A percentile compares a stretch with the other conserved stretches of the same genome.
Conservation (phyloP, 2,113 vertebrate species). For the Larimichthys crocea region DNA sequence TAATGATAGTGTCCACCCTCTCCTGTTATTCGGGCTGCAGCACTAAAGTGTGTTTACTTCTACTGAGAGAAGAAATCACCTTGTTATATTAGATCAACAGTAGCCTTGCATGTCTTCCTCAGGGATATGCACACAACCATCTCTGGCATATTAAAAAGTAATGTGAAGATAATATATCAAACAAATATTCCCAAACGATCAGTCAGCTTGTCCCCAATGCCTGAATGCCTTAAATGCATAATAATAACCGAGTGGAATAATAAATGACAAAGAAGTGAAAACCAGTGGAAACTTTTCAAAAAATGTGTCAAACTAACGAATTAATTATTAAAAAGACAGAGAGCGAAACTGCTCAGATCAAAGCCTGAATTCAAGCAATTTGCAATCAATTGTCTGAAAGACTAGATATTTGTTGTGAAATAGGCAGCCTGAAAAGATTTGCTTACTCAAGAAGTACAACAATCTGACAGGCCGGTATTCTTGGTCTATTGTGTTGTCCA, state of each 20-base stretch:
- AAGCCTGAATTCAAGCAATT: no score
- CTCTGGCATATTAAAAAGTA: slow-evolving; percentile 23
- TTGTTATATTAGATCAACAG: slow-evolving; percentile 5
- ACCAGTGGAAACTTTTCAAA: neutral
- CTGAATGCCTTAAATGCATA: neutral
- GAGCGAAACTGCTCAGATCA: neutral
- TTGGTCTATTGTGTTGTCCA: no score
- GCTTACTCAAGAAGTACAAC: no score
- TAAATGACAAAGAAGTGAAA: neutral
- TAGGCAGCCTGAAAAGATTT: no score
- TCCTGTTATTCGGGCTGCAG: neutral
- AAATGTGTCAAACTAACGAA: neutral
- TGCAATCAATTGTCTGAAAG: no score
- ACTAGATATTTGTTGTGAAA: no score
- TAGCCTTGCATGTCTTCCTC: neutral
- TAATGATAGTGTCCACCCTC: neutral
- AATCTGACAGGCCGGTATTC: no score
- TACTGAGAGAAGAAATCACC: neutral
- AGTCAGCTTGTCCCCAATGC: neutral
- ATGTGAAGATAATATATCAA: neutral
- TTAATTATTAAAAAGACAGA: neutral
- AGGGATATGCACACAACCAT: neutral
- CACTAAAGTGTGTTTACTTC: neutral
- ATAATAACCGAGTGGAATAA: neutral
- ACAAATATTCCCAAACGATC: neutral